Evolutionary conservation across 2,113 vertebrate genomes (phyloP).

Genomic region (Aphyosemion australe): DNA sequence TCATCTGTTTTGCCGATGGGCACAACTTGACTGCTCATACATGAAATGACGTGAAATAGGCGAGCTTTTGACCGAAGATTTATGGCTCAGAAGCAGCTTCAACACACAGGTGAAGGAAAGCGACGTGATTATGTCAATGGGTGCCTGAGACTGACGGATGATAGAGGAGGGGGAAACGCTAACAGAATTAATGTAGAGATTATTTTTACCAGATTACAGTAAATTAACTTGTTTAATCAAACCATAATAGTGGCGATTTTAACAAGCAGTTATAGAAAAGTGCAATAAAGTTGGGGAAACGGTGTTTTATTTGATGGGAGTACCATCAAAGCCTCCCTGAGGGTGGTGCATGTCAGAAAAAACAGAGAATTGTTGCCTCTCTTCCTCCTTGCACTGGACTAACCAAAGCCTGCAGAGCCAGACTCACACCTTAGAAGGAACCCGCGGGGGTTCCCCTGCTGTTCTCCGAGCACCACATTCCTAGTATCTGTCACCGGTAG

Average conservation of each 20-base stretch:
- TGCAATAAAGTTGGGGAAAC: constrained; percentile 19
- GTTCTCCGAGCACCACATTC: constrained; percentile 4
- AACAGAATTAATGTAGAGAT: constrained; percentile 7
- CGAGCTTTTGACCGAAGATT: constrained; percentile 15
- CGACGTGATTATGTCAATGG: neutral
- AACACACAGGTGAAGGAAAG: neutral
- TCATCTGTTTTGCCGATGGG: constrained; percentile 3
- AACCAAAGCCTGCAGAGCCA: neutral
- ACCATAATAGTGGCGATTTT: neutral
- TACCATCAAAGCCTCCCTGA: constrained; percentile 34
- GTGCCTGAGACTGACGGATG: neutral
- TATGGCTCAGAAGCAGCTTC: constrained; percentile 1
- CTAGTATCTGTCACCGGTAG: constrained; percentile 19
- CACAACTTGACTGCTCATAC: constrained; percentile 16
- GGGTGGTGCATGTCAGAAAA: constrained; percentile 33
- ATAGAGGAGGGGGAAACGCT: neutral
- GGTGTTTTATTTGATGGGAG: constrained; percentile 23
- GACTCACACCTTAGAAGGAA: constrained; percentile 30
- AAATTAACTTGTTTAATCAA: neutral
- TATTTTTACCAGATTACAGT: constrained; percentile 13
- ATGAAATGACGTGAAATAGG: constrained; percentile 9
- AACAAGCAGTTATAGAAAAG: constrained; percentile 22
- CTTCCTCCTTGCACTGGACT: constrained; percentile 43
- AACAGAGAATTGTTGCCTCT: constrained; percentile 33
- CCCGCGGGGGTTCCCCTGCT: neutral